These are phyloP conservation scores for Clarias gariepinus DNA, from an alignment of 2,113 vertebrate species.

Conservation along the genomic window DNA sequence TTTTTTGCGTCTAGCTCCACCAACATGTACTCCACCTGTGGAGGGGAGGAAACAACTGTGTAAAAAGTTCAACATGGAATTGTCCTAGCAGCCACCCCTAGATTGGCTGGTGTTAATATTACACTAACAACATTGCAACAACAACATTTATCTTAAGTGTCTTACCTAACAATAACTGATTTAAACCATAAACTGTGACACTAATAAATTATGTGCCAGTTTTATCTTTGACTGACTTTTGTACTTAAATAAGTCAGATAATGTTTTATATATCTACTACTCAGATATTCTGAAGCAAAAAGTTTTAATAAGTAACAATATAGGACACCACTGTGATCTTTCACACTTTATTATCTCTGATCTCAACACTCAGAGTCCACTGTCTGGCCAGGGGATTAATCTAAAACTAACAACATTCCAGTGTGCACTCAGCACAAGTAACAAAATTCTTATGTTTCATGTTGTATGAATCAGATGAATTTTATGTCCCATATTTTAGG, in stretches of 20 bases:
- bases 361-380: constrained; percentile 60
- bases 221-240: not conserved
- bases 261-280: not conserved
- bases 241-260: not conserved
- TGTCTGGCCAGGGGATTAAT: constrained; percentile 66
- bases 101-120: not conserved
- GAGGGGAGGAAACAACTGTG: constrained; percentile 30
- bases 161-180: not conserved
- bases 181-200: not conserved
- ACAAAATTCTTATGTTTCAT: constrained; percentile 53
- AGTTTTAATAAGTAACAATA: constrained; percentile 41
- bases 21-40: constrained; percentile 96
- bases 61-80: not conserved
- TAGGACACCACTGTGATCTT: constrained; percentile 57
- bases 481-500: not conserved
- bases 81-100: not conserved
- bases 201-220: not conserved
- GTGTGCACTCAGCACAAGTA: constrained; percentile 54
- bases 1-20: constrained; percentile 87
- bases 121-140: not conserved
- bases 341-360: constrained; percentile 65
- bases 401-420: constrained; percentile 74
- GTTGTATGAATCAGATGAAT: not conserved
- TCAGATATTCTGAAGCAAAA: not conserved
- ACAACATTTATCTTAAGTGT: not conserved